Percentiles rank a stretch among this genome's conserved stretches.
Evolutionary conservation across 2,113 vertebrate species (phyloP).

Genomic region (Gobio gobio): DNA sequence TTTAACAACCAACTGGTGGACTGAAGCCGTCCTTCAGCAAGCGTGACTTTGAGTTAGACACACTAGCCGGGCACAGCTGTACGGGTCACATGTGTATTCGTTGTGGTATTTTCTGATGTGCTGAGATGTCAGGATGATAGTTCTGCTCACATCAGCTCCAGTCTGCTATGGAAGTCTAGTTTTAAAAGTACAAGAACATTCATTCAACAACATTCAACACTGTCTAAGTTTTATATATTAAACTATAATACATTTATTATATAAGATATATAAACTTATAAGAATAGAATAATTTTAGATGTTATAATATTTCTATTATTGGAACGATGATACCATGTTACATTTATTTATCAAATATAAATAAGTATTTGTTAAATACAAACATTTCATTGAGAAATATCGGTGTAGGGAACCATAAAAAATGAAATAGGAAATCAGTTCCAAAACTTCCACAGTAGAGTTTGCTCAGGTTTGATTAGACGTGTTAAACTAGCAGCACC

Average conservation of each 20-base stretch:
- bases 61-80: background rate
- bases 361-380: background rate
- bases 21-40: constrained; percentile 5
- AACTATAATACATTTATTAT: too few relatives aligned
- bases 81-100: background rate
- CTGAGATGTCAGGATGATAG: background rate
- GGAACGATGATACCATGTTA: background rate
- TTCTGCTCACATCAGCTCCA: background rate
- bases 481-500: background rate
- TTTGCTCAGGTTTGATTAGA: background rate
- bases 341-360: background rate
- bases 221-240: background rate
- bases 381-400: background rate
- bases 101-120: background rate
- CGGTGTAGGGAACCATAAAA: background rate
- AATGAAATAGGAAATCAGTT: background rate
- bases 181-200: background rate
- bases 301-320: background rate
- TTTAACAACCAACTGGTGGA: constrained; percentile 57
- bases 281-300: too few relatives aligned
- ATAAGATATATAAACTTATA: too few relatives aligned
- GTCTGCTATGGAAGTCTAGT: background rate
- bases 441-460: too few relatives aligned
- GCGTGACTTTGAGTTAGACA: background rate
- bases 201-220: background rate